Base-by-base conservation (phyloP, 2,797 vertebrate genomes). In the Novumbra hubbsi region DNA sequence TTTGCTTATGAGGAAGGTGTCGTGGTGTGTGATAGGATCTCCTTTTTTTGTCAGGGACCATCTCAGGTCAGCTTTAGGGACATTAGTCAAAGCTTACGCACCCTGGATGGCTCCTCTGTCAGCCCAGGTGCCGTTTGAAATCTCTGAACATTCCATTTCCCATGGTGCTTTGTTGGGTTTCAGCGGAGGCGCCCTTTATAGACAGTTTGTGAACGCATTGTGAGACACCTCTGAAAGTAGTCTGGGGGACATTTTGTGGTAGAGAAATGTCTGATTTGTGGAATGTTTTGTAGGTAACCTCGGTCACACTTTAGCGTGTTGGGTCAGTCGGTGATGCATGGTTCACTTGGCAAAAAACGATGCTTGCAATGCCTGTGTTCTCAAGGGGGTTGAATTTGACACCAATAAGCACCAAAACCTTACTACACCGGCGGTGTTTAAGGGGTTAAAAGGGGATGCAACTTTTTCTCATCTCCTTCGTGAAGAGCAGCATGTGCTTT, bases 401-500 rank as follows among this genome's bases (percentile, higher is more conserved):
- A n/a, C n/a, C 32, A 2, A 34, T 2, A 34, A 34, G 32, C 32
- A 34, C 32, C 5, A 34, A 34, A 2, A 34, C 2, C 32, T 34
- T 34, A 34, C n/a, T n/a, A n/a, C n/a, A n/a, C n/a, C n/a, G n/a
- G n/a, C n/a, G 66, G 57, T 32, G 74, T 41, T 14, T 63, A 80
- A 77, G 63, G 75, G 76, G 81, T 82, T 86, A 84, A 84, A 84
- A 78, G 48, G 70, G 2, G 45, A 71, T 86, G 88, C 84, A 85
- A 85, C 84, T 80, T 9, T 83, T 73, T 83, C 55, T 89, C 75
- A 76, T 74, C 62, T 82, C 65, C 57, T 82, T 60, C 57, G 41
- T 65, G 81, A 81, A 78, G 80, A 82, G 77, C 81, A 83, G 79
- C 88, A 89, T 85, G 85, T 87, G 89, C 73, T 80, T 85, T 76